These are phyloP conservation scores for Drosophila mojavensis DNA, from an alignment of 1,140 invertebrate genomes.

Conservation along the genomic window DNA sequence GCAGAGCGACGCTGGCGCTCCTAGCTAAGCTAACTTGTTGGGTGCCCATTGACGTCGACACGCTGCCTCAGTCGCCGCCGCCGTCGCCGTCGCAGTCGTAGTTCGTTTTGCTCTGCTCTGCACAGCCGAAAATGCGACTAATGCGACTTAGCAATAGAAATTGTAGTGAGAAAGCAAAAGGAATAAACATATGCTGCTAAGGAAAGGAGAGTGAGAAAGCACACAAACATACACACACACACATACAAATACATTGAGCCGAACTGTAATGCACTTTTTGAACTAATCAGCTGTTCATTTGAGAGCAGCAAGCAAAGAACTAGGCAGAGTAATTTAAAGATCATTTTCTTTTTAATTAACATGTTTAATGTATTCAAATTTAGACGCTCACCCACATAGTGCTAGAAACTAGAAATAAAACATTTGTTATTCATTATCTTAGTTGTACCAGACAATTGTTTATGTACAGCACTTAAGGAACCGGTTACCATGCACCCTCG, in stretches of 20 bases:
- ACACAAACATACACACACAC: neutral
- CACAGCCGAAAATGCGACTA: slow-evolving; percentile 60
- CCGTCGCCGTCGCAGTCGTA: neutral
- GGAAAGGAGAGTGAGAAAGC: neutral
- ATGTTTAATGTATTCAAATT: too few relatives aligned
- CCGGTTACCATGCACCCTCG: slow-evolving; percentile 36
- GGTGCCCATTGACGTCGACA: slow-evolving; percentile 38
- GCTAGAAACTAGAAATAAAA: neutral
- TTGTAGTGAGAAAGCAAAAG: slow-evolving; percentile 25
- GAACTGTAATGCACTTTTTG: neutral
- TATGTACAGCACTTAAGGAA: slow-evolving; percentile 19
- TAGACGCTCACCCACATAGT: too few relatives aligned
- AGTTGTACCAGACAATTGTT: slow-evolving; percentile 6
- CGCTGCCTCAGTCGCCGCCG: neutral
- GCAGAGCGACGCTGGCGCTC: slow-evolving; percentile 32
- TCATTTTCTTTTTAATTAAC: neutral
- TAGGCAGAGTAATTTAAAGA: neutral
- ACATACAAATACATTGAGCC: neutral
- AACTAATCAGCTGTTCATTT: slow-evolving; percentile 1
- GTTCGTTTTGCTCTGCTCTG: slow-evolving; percentile 16
- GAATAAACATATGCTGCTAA: slow-evolving; percentile 5
- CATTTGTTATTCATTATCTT: neutral
- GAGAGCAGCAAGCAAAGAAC: neutral
- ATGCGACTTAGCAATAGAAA: slow-evolving; percentile 57
- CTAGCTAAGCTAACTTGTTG: slow-evolving; percentile 49